Evolutionary conservation across 2,113 vertebrate genomes (phyloP), one percentile per base, ranked within the genome.

Genomic region (Corythoichthys intestinalis): DNA sequence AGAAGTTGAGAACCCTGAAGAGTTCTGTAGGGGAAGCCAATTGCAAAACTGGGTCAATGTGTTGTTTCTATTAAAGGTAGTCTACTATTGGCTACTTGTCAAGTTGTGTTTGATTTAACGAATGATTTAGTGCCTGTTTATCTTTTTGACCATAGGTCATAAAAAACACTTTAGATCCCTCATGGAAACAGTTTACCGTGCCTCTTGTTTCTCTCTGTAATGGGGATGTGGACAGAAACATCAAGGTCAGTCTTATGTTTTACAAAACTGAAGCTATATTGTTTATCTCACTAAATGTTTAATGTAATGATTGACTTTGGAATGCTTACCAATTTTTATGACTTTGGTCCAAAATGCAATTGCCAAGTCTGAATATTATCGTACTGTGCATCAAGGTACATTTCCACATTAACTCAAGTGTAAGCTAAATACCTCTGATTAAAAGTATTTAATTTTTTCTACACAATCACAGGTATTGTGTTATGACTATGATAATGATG

Each of bases 401-500:
- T 34, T 56, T 56, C 7, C 10, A 12, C 10, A 12, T 56, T 2
- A 5, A 2, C 12, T 14, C 11, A 37, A 58, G 3, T 58, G 10
- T 4, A 63, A 50, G 7, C 58, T 39, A 2, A 3, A 4, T 46
- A 61, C n/a, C 8, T 34, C 2, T 34, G 14, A 8, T 58, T 53
- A 10, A 17, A 37, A 50, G 52, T 50, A 1, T 2, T 57, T 28
- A 65, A 1, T 10, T 20, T 61, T 5, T 62, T 81, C 37, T 75
- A 0, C 2, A 54, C 49, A 35, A 62, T 64, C 48, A 74, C 82
- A 99, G 97, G 93, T 98, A 63, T 80, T 94, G 61, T 99, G 97
- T 71, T 97, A 94, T 0, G 97, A 99, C 88, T 98, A 98, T 0
- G 97, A 99, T 82, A 99, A 94, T 0, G 96, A 99, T 0, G 97